A percentile compares a stretch with the other conserved stretches of the same genome.
Conservation (phyloP, 2,888 invertebrate genomes). For the Penaeus monodon region DNA sequence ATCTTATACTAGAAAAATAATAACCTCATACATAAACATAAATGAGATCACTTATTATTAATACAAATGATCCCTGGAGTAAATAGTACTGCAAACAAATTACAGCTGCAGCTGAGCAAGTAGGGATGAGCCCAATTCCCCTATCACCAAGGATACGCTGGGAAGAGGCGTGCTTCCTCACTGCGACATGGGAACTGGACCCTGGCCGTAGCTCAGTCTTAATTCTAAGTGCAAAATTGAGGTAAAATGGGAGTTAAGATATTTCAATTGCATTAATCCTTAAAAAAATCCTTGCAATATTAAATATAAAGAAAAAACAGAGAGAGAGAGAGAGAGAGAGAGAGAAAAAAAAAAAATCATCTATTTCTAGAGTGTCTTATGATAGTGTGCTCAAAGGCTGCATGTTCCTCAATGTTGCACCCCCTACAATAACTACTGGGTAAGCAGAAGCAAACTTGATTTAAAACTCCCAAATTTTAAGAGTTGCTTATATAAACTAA, state of each 20-base stretch:
- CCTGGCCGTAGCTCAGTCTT: conserved; percentile 15
- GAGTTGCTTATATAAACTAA: conserved; percentile 46
- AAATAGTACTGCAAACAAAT: conserved; percentile 32
- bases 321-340: background rate
- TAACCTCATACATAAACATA: too few species aligned
- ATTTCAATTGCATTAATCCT: background rate
- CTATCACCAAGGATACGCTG: conserved; percentile 47
- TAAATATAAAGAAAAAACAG: conserved; percentile 6
- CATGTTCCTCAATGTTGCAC: conserved; percentile 35
- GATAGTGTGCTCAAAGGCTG: conserved; percentile 8
- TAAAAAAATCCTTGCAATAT: conserved; percentile 13
- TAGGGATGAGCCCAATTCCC: conserved; percentile 26
- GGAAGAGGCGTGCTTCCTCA: conserved; percentile 37
- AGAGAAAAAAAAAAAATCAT: background rate
- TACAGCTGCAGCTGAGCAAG: conserved; percentile 37
- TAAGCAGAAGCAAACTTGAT: conserved; percentile 40
- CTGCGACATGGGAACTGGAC: conserved; percentile 46
- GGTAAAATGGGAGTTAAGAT: background rate
- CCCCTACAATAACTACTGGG: conserved; percentile 23
- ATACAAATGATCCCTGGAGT: conserved; percentile 48
- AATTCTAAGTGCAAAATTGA: conserved; percentile 27
- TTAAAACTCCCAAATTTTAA: conserved; percentile 31
- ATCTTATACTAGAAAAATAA: too few species aligned
- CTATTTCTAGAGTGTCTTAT: background rate
- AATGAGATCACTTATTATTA: conserved; percentile 52